Base-by-base conservation (phyloP, 2,113 vertebrate species). In the Rhadina sibilatrix region DNA sequence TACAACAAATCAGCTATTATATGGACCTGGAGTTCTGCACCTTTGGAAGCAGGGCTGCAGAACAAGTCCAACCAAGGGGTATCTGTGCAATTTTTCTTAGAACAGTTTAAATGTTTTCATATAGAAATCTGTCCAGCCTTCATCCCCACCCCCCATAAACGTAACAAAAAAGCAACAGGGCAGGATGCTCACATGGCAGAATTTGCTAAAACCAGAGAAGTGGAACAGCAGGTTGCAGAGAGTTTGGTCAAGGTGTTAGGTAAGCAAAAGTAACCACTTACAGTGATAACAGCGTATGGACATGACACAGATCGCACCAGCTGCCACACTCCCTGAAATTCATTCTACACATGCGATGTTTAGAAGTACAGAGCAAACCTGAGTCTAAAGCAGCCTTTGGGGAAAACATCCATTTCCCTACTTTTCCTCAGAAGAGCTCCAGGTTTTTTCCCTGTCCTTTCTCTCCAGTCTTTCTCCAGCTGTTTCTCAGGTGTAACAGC, bases 311-410 rank as follows among this genome's bases (percentile, higher is more conserved):
- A 85, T 0, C 94, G 91, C 85, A 85, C 15, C 0, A 4, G 63
- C 69, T 71, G 81, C 65, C 40, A 40, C 37, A 1, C 63, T 16
- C 16, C 85, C 88, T 53, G 9, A 15, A 71, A 61, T 5, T 17
- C 18, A 12, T 14, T 15, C 80, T 57, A 27, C 1, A 27, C 38
- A 5, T 1, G 4, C 4, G 3, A 31, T 1, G 6, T 23, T 69
- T 16, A 14, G 0, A 42, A 54, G 23, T 5, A 57, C 28, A 69
- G 5, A 89, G 47, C 7, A 35, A 76, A 35, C 40, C 1, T 15
- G 4, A 20, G 35, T 2, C 66, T 42, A 10, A 2, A 72, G 35
- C 50, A 66, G 72, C 18, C 30, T 38, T 11, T 6, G 12, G 38
- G 23, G 24, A 44, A 28, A 56, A 8, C 6, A 28, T 21, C 35